Base-by-base conservation (phyloP, 2,888 invertebrate genomes). In the Eueremaeus valkanovi region DNA sequence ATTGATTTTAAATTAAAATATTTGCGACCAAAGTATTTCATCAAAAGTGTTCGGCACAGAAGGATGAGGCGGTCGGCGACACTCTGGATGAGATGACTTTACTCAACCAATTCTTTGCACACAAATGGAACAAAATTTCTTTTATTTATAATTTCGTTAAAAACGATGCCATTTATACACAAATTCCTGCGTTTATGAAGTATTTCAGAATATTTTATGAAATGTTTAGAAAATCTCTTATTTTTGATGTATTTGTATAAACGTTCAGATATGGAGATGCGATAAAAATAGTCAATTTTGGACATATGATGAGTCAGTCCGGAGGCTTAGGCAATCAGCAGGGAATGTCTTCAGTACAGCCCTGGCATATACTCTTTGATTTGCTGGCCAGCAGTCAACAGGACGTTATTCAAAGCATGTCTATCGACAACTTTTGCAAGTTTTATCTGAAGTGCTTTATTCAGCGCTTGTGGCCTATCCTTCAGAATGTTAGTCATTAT, bases 1-100 rank as follows among this genome's bases (percentile, higher is more conserved):
- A 45, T 18, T 27, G 29, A 13, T 27, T 29, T 36, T 36, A 36
- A n/a, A 1, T 16, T 61, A 3, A 21, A 42, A n/a, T 45, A 21
- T 8, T 51, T 40, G 3, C 72, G 42, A 24, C n/a, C 5, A 27
- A 31, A 58, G 45, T 42, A 8, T 75, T 70, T 9, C 70, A 70
- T 29, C 70, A 70, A 29, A 70, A 45, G 27, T 70, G 70, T 70
- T 45, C 40, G 45, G 21, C 70, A 29, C 70, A 51, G 27, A 55
- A 75, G 24, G 51, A 75, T 58, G 70, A 40, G 18, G 42, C 29
- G 3, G 24, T 63, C 0, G 42, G 9, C 58, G 75, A 75, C 3
- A 29, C 72, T 24, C 45, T 76, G 33, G 76, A 76, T 72, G 76
- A 76, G 40, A 76, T 76, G 74, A 74, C 76, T 21, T 63, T 76